Evolutionary conservation across 2,113 vertebrate genomes (phyloP).

Genomic region (Chlorodrepanis virens): DNA sequence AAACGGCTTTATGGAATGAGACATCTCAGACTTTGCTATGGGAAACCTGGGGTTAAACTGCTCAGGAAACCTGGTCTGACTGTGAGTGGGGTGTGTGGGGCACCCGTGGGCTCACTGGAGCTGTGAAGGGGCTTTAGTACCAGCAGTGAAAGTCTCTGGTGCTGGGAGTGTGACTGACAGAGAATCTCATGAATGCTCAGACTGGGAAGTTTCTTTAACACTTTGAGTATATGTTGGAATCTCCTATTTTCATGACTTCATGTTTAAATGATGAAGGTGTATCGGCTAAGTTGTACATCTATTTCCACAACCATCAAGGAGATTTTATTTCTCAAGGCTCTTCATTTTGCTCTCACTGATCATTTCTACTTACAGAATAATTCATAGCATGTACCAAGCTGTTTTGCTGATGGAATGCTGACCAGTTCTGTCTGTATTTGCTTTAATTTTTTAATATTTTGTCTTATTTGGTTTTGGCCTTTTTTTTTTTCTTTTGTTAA

Average conservation of each 20-base stretch:
- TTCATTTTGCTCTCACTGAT: not conserved
- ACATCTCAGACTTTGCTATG: not conserved
- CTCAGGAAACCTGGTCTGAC: not conserved
- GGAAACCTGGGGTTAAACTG: not conserved
- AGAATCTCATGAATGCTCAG: not conserved
- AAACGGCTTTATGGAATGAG: not conserved
- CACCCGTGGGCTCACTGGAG: not conserved
- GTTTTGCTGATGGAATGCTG: not conserved
- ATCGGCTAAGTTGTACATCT: accelerated
- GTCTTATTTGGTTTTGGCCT: not conserved
- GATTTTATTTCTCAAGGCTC: not conserved
- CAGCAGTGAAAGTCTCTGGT: not conserved
- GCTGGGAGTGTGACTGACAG: not conserved
- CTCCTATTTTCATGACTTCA: not conserved
- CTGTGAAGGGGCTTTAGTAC: accelerated
- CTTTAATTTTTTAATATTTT: not conserved
- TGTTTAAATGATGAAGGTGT: not conserved
- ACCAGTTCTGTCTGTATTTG: not conserved
- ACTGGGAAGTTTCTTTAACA: not conserved
- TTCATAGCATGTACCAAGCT: not conserved
- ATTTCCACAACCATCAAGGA: not conserved
- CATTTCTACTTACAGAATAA: not conserved
- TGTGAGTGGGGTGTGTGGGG: not conserved
- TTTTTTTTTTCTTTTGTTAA: not conserved
- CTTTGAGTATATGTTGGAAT: not conserved